phyloP scores from a whole-genome alignment of 92 coral and sea anemone species.

The Umimayanthus kanabou region DNA sequence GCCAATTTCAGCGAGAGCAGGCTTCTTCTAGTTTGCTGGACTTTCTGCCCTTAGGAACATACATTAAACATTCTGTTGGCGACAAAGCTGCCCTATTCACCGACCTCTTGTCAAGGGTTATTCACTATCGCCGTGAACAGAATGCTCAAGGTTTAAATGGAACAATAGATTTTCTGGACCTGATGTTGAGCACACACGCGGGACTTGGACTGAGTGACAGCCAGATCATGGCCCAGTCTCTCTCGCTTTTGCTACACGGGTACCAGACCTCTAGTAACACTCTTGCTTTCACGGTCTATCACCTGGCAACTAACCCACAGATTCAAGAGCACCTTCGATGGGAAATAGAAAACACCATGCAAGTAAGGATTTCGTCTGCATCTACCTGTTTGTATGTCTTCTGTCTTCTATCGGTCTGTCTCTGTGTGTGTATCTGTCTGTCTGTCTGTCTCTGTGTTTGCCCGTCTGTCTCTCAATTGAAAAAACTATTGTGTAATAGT shows the following conservation, averaged over 20 bases:
- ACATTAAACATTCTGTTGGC: neutral
- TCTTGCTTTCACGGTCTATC: slow-evolving; percentile 26
- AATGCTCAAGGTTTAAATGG: neutral
- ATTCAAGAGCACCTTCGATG: slow-evolving; percentile 29
- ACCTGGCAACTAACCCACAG: slow-evolving; percentile 23
- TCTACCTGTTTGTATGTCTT: no score
- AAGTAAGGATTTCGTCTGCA: neutral
- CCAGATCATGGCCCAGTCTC: slow-evolving; percentile 21
- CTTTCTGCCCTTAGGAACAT: slow-evolving; percentile 14
- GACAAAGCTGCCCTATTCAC: neutral
- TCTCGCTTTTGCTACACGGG: slow-evolving; percentile 3
- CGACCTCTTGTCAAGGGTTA: slow-evolving; percentile 17
- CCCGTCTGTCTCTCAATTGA: no score
- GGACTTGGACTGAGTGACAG: slow-evolving; percentile 26
- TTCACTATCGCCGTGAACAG: slow-evolving; percentile 19
- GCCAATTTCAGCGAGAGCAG: neutral
- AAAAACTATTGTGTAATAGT: no score
- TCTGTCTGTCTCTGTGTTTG: neutral
- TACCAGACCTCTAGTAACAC: slow-evolving; percentile 33
- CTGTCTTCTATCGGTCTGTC: no score
- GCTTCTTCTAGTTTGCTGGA: neutral
- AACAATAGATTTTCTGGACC: slow-evolving; percentile 24
- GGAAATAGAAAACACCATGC: neutral
- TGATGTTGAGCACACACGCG: neutral
- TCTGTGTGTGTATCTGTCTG: neutral